Evolutionary conservation across 2,113 vertebrate species (phyloP).

Genomic region (Labeo rohita): DNA sequence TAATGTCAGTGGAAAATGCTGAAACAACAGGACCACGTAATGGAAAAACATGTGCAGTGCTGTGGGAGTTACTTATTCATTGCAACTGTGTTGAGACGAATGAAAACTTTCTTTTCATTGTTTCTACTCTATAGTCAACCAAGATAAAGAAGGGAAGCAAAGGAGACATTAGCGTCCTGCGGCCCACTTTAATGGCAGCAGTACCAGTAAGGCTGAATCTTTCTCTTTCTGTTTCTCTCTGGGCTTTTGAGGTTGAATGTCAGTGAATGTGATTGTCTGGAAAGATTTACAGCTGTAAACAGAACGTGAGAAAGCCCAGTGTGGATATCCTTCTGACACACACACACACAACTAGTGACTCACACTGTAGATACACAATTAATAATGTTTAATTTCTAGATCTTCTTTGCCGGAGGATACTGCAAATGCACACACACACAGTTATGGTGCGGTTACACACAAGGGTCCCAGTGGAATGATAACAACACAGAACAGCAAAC

Average conservation of each 20-base stretch:
- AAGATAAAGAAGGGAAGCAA: constrained; percentile 98
- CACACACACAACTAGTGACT: background rate
- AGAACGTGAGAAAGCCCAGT: constrained; percentile 78
- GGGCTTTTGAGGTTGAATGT: constrained; percentile 63
- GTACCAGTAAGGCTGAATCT: constrained; percentile 83
- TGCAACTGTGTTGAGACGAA: background rate
- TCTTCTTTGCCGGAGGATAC: background rate
- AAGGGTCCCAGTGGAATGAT: constrained; percentile 4
- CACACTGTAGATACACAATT: constrained; percentile 24
- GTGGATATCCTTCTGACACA: constrained; percentile 71
- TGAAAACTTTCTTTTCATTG: background rate
- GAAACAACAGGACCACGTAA: background rate
- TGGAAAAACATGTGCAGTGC: background rate
- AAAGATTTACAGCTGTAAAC: constrained; percentile 77
- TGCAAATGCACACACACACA: background rate
- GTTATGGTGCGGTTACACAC: background rate
- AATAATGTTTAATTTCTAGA: constrained; percentile 7
- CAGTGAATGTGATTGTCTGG: constrained; percentile 69
- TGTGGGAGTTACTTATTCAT: background rate
- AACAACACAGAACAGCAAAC: constrained; percentile 18
- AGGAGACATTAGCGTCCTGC: constrained; percentile 87
- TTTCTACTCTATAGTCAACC: constrained; percentile 80
- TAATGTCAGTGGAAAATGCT: background rate
- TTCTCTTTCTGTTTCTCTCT: constrained; percentile 11
- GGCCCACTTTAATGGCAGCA: constrained; percentile 93